A percentile compares a stretch with the other conserved stretches of the same genome.
Conservation (phyloP, 1,140 invertebrate genomes). For the Coelopa frigida region DNA sequence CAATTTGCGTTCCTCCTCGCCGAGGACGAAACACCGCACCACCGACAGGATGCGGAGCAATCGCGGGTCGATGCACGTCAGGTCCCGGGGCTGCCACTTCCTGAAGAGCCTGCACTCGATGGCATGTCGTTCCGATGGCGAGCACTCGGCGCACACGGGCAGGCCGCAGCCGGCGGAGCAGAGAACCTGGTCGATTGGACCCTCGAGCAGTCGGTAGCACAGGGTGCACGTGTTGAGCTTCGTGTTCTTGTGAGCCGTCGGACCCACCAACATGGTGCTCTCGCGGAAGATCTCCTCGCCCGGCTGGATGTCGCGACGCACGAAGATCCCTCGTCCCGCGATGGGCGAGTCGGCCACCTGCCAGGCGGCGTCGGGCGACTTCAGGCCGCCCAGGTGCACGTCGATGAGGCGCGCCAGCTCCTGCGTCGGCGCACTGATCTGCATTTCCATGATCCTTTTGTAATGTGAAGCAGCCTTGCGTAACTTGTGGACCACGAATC, state of each 20-base stretch:
- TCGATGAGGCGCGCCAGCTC: slow-evolving; percentile 32
- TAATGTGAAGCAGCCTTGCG: too few species aligned
- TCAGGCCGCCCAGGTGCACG: slow-evolving; percentile 27
- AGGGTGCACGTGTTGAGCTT: slow-evolving; percentile 30
- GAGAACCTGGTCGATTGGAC: slow-evolving; percentile 39
- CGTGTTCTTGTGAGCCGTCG: slow-evolving; percentile 36
- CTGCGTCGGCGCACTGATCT: slow-evolving; percentile 20
- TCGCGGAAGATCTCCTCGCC: slow-evolving; percentile 65
- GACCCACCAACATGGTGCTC: slow-evolving; percentile 57
- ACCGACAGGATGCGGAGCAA: slow-evolving; percentile 51
- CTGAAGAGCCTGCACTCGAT: slow-evolving; percentile 55
- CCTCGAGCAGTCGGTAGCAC: slow-evolving; percentile 27
- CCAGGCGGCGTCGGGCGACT: slow-evolving; percentile 33
- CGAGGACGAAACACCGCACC: slow-evolving; percentile 54
- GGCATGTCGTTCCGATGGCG: slow-evolving; percentile 47
- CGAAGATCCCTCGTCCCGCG: slow-evolving; percentile 60
- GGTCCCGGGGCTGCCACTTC: slow-evolving; percentile 48
- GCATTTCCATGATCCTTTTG: slow-evolving; percentile 1
- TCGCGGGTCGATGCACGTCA: slow-evolving; percentile 46
- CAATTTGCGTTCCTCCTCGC: slow-evolving; percentile 48
- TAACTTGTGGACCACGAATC: too few species aligned
- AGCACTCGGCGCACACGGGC: slow-evolving; percentile 48
- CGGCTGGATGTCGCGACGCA: slow-evolving; percentile 52
- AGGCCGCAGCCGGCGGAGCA: slow-evolving; percentile 44
- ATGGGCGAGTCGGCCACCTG: slow-evolving; percentile 49